Percentiles rank a stretch among this genome's conserved stretches.
These are phyloP conservation scores for Zootoca vivipara DNA, from an alignment of 2,113 vertebrate species.

Conservation along the genomic window DNA sequence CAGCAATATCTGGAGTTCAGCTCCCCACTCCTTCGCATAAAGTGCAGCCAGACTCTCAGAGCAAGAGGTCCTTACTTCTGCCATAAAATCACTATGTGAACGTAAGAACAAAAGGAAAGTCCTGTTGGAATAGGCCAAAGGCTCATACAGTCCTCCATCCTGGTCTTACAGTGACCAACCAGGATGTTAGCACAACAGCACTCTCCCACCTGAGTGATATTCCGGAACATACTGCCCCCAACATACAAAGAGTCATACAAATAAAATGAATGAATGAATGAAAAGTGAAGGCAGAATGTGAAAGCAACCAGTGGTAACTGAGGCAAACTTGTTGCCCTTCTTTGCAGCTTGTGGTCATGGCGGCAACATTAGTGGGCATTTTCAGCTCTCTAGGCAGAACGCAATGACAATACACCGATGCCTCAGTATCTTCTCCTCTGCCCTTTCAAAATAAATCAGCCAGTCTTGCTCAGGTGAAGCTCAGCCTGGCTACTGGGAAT, in stretches of 20 bases:
- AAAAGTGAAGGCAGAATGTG: not conserved
- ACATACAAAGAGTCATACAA: too few relatives aligned
- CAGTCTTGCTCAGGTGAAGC: not conserved
- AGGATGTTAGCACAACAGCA: too few relatives aligned
- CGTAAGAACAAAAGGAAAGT: too few relatives aligned
- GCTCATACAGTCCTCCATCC: not conserved
- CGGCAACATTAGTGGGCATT: not conserved
- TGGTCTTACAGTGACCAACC: too few relatives aligned
- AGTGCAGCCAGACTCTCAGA: not conserved
- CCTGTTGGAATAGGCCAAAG: too few relatives aligned
- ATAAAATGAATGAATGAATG: too few relatives aligned
- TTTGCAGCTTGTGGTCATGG: not conserved
- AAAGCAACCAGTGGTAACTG: not conserved
- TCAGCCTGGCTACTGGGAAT: not conserved
- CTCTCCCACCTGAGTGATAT: too few relatives aligned
- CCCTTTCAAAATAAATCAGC: not conserved
- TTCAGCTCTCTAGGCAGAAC: too few relatives aligned
- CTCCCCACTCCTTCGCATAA: not conserved
- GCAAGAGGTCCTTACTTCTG: not conserved
- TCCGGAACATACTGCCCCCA: too few relatives aligned
- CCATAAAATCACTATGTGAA: not conserved
- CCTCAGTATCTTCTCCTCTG: not conserved
- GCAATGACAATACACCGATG: not conserved
- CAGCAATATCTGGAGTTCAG: not conserved
- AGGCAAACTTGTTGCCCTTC: not conserved